Percentiles rank a stretch among this genome's conserved stretches.
phyloP scores from a whole-genome alignment of 2,113 vertebrate species.

The Tyrannus savana region DNA sequence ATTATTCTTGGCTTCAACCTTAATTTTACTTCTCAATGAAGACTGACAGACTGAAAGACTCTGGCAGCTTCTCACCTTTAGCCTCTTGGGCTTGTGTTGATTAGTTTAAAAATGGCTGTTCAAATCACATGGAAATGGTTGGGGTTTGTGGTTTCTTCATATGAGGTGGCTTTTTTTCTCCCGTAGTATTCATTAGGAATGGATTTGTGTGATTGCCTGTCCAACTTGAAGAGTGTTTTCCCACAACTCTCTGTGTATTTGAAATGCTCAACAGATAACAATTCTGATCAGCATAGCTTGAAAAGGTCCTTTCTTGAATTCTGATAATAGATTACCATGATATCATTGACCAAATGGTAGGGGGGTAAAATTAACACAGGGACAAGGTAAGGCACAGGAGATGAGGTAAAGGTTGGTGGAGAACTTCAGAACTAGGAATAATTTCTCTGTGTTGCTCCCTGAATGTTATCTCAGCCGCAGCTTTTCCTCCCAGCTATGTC shows the following conservation, averaged over 20 bases:
- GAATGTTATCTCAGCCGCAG: neutral
- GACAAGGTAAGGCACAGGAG: neutral
- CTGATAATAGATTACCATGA: neutral
- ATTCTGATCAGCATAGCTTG: neutral
- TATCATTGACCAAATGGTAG: neutral
- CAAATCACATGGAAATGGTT: neutral
- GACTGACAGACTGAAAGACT: neutral
- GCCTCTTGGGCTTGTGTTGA: neutral
- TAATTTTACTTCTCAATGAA: neutral
- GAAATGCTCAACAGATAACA: neutral
- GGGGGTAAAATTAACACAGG: neutral
- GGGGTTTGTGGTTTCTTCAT: neutral
- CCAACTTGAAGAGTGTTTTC: neutral
- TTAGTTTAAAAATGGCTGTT: neutral
- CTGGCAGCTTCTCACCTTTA: neutral
- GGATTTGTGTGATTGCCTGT: neutral
- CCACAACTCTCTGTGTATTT: neutral
- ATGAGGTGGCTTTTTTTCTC: neutral
- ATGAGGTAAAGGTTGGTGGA: neutral
- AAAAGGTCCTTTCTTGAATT: neutral
- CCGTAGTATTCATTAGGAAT: neutral
- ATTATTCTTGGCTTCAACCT: neutral
- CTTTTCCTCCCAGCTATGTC: neutral
- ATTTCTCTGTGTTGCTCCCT: neutral
- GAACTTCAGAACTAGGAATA: neutral